phyloP scores from a whole-genome alignment of 2,888 invertebrate genomes.

The Netelia inedita region DNA sequence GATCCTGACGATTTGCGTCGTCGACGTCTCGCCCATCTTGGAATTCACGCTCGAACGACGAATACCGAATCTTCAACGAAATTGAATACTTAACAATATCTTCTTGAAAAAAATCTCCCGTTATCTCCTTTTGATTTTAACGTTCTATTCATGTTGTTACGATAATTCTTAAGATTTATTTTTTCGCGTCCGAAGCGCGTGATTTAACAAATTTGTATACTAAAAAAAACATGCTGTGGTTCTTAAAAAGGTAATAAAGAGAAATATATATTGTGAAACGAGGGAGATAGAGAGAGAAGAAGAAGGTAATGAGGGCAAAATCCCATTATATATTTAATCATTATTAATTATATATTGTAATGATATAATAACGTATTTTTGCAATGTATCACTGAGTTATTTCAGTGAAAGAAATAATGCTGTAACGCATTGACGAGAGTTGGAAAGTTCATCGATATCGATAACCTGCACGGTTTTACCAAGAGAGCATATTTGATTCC shows the following conservation, averaged over 20 bases:
- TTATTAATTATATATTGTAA: too few relatives aligned
- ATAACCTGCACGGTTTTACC: too few relatives aligned
- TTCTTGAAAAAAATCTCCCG: constrained; percentile 16
- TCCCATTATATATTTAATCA: not conserved
- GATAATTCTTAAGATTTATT: constrained; percentile 49
- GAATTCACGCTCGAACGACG: constrained; percentile 75
- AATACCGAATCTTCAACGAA: constrained; percentile 80
- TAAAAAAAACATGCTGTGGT: constrained; percentile 58
- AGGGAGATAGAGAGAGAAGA: not conserved
- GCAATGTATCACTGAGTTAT: too few relatives aligned
- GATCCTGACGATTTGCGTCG: constrained; percentile 82
- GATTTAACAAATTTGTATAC: constrained; percentile 67
- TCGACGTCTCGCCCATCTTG: constrained; percentile 79
- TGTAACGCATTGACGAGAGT: too few relatives aligned
- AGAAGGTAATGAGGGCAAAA: too few relatives aligned
- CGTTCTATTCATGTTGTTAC: constrained; percentile 53
- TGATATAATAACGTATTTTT: too few relatives aligned
- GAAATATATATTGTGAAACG: constrained; percentile 39
- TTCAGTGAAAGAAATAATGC: too few relatives aligned
- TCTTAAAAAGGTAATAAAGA: constrained; percentile 59
- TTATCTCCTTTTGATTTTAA: not conserved
- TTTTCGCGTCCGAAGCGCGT: constrained; percentile 52
- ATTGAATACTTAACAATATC: constrained; percentile 82
- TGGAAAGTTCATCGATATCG: too few relatives aligned
- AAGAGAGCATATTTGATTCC: too few relatives aligned